Evolutionary conservation across 2,888 invertebrate species (phyloP), one percentile per base, ranked within the genome.

Genomic region (Gryllus longicercus): DNA sequence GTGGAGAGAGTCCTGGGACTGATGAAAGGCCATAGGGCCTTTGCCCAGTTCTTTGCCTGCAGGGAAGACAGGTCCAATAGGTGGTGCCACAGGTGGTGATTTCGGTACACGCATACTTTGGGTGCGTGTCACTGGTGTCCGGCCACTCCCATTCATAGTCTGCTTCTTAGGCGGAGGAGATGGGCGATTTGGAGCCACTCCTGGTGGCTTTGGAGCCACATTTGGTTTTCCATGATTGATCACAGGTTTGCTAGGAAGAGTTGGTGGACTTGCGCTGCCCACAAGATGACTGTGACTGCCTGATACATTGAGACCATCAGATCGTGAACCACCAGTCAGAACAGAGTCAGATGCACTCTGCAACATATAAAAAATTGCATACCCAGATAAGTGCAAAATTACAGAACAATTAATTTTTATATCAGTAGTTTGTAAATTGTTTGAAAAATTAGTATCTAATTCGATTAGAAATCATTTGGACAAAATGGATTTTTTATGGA

Each of bases 71-170:
- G 89, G 87, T 82, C 87, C 81, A 51, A 85, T 84, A 18, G 89
- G 88, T 74, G 89, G 88, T 75, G 90, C 87, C 2, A 90, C 90
- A 1, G 91, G 89, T 0, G 91, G 90, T 2, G 91, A 94, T 87
- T 94, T 91, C 50, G 95, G 94, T 84, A 93, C 90, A 86, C 94
- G 90, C 94, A 96, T 94, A 86, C 95, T 95, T 86, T 95, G 95
- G 83, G 95, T 93, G 82, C 95, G 88, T 14, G 92, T 90, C 5
- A 94, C 93, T 75, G 89, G 85, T 83, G 88, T 83, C 23, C 83
- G 85, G 79, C 84, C 78, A 50, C 83, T 83, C 82, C 91, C 91
- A 50, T 91, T 87, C 79, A 89, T 87, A 18, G 91, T 86, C 82
- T 92, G 92, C 86, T 93, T 93, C 50, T 91, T 91, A 74, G 93